Evolutionary conservation across 2,113 vertebrate species (phyloP), one percentile per base, ranked within the genome.

Genomic region (Genyomyrus donnyi): DNA sequence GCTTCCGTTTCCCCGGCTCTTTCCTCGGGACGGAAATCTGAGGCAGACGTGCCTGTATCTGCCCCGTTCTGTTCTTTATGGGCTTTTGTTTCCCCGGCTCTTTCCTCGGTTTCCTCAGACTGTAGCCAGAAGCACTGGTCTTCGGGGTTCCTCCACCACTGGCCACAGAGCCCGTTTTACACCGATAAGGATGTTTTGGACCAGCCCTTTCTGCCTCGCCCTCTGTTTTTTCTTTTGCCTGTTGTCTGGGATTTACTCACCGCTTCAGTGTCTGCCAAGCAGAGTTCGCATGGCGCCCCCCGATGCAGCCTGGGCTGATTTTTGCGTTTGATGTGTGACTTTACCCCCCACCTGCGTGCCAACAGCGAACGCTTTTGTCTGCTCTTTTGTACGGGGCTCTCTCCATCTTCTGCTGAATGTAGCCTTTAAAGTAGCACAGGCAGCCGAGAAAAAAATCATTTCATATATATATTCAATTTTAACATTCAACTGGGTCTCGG

Each of bases 381-480:
- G 35, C 74, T 42, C 74, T 80, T 80, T 80, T 80, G 74, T 80
- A 21, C 5, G 15, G 31, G 31, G 5, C 17, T 80, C 74, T 80
- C 35, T 42, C 74, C 35, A 80, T 80, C 74, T 80, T 42, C 74
- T 19, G 5, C 74, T 80, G 74, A 80, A 80, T 80, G 74, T 42
- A 39, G 74, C 74, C 74, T 42, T 80, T 80, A 80, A 80, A 35
- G 74, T 7, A 80, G 35, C 74, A 8, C 35, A 80, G 74, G 31
- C 74, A 80, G 35, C 35, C 0, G 1, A 17, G 35, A 42, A 80
- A 80, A 80, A 80, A 80, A 42, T 39, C 1, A 80, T 42, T 39
- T 80, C 35, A 80, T 80, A 27, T 58, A 70, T 77, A 80, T 80
- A 80, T 80, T 80, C 35, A 80, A 80, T 80, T 80, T 80, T 80